Conservation (phyloP, 2,888 invertebrate genomes). For the Caenorhabditis drosophilae region DNA sequence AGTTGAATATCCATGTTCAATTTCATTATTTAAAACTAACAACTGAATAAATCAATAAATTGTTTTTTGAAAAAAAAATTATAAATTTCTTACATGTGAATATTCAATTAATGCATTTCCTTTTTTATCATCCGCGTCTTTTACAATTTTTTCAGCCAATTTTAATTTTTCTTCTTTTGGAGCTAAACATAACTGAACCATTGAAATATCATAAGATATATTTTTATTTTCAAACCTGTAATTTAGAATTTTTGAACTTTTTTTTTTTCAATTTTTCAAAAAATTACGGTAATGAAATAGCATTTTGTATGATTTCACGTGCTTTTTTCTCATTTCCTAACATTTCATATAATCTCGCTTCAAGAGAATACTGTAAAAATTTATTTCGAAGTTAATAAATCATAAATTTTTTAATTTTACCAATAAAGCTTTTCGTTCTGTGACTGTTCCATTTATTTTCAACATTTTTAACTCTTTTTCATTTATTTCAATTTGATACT, state of each 20-base stretch:
- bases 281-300: neutral
- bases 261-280: neutral
- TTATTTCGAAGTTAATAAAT: no score
- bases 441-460: constrained; percentile 2
- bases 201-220: constrained; percentile 11
- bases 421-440: constrained; percentile 5
- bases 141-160: constrained; percentile 10
- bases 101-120: constrained; percentile 14
- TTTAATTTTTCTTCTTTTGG: constrained; percentile 3
- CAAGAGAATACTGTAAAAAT: constrained; percentile 10
- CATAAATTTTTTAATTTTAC: no score
- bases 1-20: neutral
- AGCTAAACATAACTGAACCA: constrained; percentile 10
- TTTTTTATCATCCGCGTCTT: constrained; percentile 22
- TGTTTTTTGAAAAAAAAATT: neutral
- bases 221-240: constrained; percentile 17
- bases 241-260: neutral
- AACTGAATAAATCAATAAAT: constrained; percentile 1
- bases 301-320: constrained; percentile 9
- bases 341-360: constrained; percentile 12
- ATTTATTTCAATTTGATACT: constrained; percentile 4
- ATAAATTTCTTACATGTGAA: constrained; percentile 17
- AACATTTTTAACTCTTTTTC: neutral
- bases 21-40: neutral
- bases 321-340: constrained; percentile 7